These are phyloP conservation scores for Carterocephalus palaemon DNA, from an alignment of 2,888 invertebrate species.

Conservation along the genomic window DNA sequence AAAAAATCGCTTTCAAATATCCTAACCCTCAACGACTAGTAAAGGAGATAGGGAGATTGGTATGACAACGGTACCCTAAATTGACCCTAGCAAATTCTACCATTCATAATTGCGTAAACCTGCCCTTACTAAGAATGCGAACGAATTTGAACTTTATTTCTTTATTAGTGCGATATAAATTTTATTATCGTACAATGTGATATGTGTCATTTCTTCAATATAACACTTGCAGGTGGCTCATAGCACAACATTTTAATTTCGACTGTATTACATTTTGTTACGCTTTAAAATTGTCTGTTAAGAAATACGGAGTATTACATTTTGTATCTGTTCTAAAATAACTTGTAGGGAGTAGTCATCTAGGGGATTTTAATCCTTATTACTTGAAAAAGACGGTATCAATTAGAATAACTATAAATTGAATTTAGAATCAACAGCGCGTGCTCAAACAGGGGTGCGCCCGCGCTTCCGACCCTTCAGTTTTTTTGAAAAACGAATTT, in stretches of 20 bases:
- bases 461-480: conserved; percentile 60
- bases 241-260: background rate
- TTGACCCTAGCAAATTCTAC: conserved; percentile 32
- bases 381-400: fast-evolving
- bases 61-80: conserved; percentile 31
- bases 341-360: background rate
- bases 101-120: conserved; percentile 39
- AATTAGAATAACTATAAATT: conserved; percentile 14
- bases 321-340: background rate
- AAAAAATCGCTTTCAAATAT: too few relatives aligned
- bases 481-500: conserved; percentile 54
- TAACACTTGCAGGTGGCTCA: background rate
- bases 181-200: background rate
- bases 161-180: background rate
- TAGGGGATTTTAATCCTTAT: conserved; percentile 30
- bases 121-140: conserved; percentile 1
- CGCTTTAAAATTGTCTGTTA: background rate
- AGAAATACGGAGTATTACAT: background rate
- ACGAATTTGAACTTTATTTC: background rate
- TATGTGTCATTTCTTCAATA: background rate
- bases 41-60: conserved; percentile 23
- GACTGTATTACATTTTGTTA: background rate
- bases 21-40: background rate
- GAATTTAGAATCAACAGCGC: conserved; percentile 44
- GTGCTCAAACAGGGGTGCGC: conserved; percentile 70